These are phyloP conservation scores for Okapia johnstoni DNA, from an alignment of 2,113 vertebrate genomes.

Conservation along the genomic window DNA sequence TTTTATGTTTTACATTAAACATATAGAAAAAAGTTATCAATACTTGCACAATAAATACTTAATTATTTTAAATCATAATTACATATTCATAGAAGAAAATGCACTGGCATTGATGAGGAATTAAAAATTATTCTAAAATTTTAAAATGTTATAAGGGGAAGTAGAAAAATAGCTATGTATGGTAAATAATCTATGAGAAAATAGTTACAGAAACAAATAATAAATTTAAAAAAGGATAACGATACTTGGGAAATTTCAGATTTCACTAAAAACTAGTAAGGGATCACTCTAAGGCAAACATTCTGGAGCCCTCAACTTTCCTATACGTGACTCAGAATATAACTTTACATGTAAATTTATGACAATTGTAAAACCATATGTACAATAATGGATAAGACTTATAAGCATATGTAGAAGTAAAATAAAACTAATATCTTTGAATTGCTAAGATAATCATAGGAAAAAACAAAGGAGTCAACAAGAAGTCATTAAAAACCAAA, in stretches of 20 bases:
- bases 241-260: neutral
- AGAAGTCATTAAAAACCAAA: constrained; percentile 4
- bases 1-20: neutral
- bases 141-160: neutral
- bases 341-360: neutral
- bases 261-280: neutral
- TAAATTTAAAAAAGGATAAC: neutral
- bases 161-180: neutral
- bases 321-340: neutral
- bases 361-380: neutral
- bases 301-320: neutral
- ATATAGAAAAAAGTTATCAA: neutral
- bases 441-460: neutral
- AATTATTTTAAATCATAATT: neutral
- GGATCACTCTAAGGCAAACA: neutral
- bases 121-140: neutral
- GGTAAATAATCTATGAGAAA: neutral
- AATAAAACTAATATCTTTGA: neutral
- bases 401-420: neutral
- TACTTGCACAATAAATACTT: neutral
- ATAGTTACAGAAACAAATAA: neutral
- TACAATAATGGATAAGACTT: neutral
- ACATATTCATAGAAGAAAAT: neutral
- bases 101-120: neutral
- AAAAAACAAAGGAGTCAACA: neutral